Evolutionary conservation across 2,888 invertebrate genomes (phyloP).

Genomic region (Rhaphigaster nebulosa): DNA sequence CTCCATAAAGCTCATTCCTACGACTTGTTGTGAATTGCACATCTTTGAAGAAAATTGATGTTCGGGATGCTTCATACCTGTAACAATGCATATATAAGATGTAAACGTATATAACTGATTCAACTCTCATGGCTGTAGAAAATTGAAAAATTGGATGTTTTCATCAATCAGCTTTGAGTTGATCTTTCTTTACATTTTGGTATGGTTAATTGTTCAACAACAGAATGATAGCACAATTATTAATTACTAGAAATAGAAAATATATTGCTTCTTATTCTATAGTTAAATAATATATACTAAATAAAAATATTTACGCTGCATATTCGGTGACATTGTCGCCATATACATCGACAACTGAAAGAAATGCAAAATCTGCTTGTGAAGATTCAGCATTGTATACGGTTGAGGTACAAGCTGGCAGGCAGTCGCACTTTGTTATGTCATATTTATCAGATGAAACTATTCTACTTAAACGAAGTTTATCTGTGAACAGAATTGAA

Average conservation of each 20-base stretch:
- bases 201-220: not conserved
- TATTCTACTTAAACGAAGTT: conserved; percentile 43
- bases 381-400: conserved; percentile 81
- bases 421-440: conserved; percentile 71
- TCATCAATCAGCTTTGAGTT: no score
- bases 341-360: conserved; percentile 73
- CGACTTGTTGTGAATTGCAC: conserved; percentile 79
- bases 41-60: conserved; percentile 81
- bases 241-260: not conserved
- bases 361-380: conserved; percentile 78
- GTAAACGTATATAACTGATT: no score
- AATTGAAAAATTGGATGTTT: no score
- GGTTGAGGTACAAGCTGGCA: conserved; percentile 79
- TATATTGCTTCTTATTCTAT: not conserved
- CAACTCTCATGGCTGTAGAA: no score
- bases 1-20: conserved; percentile 78
- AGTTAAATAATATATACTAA: not conserved
- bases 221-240: not conserved
- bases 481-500: conserved; percentile 23
- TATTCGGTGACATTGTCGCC: conserved; percentile 69
- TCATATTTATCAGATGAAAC: conserved; percentile 39
- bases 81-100: conserved; percentile 63
- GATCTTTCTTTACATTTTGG: not conserved
- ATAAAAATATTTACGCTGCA: conserved; percentile 67
- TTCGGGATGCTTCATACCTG: conserved; percentile 74